Base-by-base conservation (phyloP, 2,797 vertebrate genomes). In the Channa striata region DNA sequence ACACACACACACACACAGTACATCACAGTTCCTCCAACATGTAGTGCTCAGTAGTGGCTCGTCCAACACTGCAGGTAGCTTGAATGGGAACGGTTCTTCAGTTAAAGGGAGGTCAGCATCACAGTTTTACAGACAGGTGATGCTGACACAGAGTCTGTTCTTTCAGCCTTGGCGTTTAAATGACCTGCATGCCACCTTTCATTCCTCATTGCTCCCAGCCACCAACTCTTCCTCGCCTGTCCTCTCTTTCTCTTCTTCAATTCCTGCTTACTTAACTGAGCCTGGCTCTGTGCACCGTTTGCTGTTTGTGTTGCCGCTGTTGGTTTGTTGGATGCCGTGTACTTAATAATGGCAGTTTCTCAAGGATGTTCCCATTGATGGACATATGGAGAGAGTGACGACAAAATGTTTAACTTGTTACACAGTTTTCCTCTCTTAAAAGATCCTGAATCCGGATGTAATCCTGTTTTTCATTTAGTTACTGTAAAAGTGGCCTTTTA, bases 121-220 rank as follows among this genome's bases (percentile, higher is more conserved):
- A 84, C 62, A 11, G 68, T 84, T 82, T 44, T 82, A 66, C 81
- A 83, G 72, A 91, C 65, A 74, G 83, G 89, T 90, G 87, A 92
- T 92, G 88, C 88, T 91, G 87, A 89, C 80, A 80, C 74, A 79
- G 46, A 86, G 78, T 87, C 78, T 79, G 63, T 93, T 91, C 86
- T 80, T 93, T 95, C 94, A 96, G 95, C 93, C 94, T 95, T 96
- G 95, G 94, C 89, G 94, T 96, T 95, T 95, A 95, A 95, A 94
- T 95, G 89, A 92, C 89, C 84, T 94, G 95, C 95, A 96, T 95
- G 95, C 82, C 79, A 89, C 88, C 85, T 91, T 74, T 90, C 90
- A 91, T 91, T 73, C 59, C 78, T 85, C 73, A 68, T 61, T 72
- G 65, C 51, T 25, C 43, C 61, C 37, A 43, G 43, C 56, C 61